phyloP scores from a whole-genome alignment of 35 echinoderm and acorn worm genomes.

The Nesometra sesokonis region DNA sequence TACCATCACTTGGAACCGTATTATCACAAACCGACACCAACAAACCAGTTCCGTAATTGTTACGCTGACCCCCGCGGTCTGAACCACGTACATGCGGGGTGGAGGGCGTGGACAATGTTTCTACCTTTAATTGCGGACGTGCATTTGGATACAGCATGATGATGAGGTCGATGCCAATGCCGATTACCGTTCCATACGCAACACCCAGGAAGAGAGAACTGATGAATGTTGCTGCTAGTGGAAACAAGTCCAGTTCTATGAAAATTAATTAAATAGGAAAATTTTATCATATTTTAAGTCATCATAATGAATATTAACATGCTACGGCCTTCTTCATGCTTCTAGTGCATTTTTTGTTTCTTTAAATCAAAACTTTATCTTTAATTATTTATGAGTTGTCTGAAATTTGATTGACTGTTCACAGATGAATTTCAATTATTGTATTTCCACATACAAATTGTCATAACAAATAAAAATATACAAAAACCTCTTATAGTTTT shows the following conservation, averaged over 20 bases:
- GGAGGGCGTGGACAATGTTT: neutral
- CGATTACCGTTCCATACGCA: constrained; percentile 66
- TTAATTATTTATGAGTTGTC: too few relatives aligned
- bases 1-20: neutral
- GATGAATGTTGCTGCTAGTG: constrained; percentile 40
- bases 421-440: too few relatives aligned
- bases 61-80: neutral
- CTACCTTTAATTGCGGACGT: constrained; percentile 45
- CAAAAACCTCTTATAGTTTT: too few relatives aligned
- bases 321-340: too few relatives aligned
- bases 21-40: neutral
- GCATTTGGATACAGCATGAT: constrained; percentile 69
- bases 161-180: constrained; percentile 41
- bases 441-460: too few relatives aligned
- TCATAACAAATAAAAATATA: too few relatives aligned
- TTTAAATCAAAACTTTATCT: too few relatives aligned
- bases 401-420: too few relatives aligned
- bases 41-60: neutral
- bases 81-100: neutral
- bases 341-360: too few relatives aligned
- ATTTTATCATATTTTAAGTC: too few relatives aligned
- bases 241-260: constrained; percentile 78
- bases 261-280: neutral
- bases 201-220: constrained; percentile 47
- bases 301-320: too few relatives aligned